phyloP scores from a whole-genome alignment of 2,888 invertebrate species.

The Apantesis nais region DNA sequence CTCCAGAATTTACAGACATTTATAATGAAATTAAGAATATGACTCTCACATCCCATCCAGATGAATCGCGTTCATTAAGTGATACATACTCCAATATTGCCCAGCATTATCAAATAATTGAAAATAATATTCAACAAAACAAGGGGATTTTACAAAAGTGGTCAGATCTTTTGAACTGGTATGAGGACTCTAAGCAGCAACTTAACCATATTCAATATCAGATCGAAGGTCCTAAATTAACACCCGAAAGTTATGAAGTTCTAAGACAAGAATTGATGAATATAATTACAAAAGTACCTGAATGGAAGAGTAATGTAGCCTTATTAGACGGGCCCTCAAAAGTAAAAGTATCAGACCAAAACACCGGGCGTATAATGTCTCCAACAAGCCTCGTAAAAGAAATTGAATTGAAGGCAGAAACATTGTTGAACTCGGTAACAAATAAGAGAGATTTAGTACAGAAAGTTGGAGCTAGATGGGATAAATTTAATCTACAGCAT shows the following conservation, averaged over 20 bases:
- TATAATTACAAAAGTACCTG: slow-evolving; percentile 88
- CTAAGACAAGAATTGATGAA: slow-evolving; percentile 89
- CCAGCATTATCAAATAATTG: slow-evolving; percentile 91
- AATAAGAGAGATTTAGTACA: slow-evolving; percentile 89
- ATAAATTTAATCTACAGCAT: slow-evolving; percentile 91
- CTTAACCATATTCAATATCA: slow-evolving; percentile 92
- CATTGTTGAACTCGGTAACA: slow-evolving; percentile 88
- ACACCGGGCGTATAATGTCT: slow-evolving; percentile 89
- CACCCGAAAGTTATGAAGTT: slow-evolving; percentile 89
- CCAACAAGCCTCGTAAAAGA: slow-evolving; percentile 90
- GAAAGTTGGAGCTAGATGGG: slow-evolving; percentile 91
- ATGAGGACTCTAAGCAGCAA: slow-evolving; percentile 91
- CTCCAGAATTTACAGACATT: slow-evolving; percentile 90
- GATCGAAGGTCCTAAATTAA: slow-evolving; percentile 90
- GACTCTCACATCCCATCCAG: slow-evolving; percentile 88
- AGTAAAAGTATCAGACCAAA: slow-evolving; percentile 89
- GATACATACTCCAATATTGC: slow-evolving; percentile 91
- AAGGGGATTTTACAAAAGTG: slow-evolving; percentile 92
- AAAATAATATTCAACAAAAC: slow-evolving; percentile 90
- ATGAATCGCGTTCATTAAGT: slow-evolving; percentile 90
- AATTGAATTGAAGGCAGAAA: slow-evolving; percentile 89
- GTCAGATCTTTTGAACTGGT: slow-evolving; percentile 93
- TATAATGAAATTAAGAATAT: slow-evolving; percentile 94
- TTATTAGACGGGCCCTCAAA: slow-evolving; percentile 88
- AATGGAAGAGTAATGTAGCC: slow-evolving; percentile 90